A percentile compares a stretch with the other conserved stretches of the same genome.
Conservation (phyloP, 2,888 invertebrate genomes). For the Lithophane ornitopus region DNA sequence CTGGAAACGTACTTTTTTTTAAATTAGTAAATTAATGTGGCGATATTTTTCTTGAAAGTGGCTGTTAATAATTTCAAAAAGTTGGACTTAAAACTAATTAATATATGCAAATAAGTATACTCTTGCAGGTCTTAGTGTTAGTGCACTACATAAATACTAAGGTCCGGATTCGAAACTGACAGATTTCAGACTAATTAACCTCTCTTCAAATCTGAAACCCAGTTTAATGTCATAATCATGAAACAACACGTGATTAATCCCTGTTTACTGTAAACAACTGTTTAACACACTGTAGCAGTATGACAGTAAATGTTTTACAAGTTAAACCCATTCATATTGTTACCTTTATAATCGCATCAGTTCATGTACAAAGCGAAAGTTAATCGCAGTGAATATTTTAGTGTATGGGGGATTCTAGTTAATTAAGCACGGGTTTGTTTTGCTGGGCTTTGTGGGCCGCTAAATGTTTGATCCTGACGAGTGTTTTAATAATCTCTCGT, state of each 20-base stretch:
- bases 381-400: conserved; percentile 51
- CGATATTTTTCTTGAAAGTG: background rate
- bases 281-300: background rate
- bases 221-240: background rate
- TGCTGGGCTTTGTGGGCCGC: conserved; percentile 2
- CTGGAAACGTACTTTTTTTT: background rate
- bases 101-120: too few species aligned
- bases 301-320: conserved; percentile 20
- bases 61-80: background rate
- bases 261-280: conserved; percentile 6
- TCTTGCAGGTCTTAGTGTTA: background rate
- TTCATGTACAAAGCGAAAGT: conserved; percentile 18
- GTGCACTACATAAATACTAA: too few species aligned
- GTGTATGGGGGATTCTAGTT: conserved; percentile 27
- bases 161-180: background rate
- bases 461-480: conserved; percentile 26
- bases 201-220: background rate
- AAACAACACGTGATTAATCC: conserved; percentile 7
- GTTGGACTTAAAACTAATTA: background rate
- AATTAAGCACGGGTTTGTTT: conserved; percentile 38
- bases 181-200: background rate
- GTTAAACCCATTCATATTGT: conserved; percentile 12
- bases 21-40: background rate
- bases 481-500: conserved; percentile 27
- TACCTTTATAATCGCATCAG: conserved; percentile 10